These are phyloP conservation scores for Mythimna ferrago DNA, from an alignment of 2,888 invertebrate genomes.

Conservation along the genomic window DNA sequence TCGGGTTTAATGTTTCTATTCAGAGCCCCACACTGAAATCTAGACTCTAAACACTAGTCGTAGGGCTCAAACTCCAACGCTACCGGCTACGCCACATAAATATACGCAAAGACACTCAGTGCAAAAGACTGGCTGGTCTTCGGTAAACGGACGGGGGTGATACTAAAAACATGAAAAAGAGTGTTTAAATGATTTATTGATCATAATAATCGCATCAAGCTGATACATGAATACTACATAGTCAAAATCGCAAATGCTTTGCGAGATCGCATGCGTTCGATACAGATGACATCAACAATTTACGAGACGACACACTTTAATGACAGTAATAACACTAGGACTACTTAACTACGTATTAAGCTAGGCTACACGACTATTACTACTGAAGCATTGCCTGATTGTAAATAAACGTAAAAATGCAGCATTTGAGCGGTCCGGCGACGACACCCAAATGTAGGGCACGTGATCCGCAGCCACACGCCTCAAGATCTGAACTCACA, in stretches of 20 bases:
- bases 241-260: constrained; percentile 70
- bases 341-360: constrained; percentile 57
- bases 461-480: constrained; percentile 84
- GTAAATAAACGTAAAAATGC: constrained; percentile 81
- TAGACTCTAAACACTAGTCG: constrained; percentile 71
- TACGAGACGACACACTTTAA: constrained; percentile 70
- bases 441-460: constrained; percentile 86
- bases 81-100: constrained; percentile 70
- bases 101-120: constrained; percentile 72
- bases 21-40: constrained; percentile 63
- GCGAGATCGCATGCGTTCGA: constrained; percentile 77
- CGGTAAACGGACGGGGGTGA: constrained; percentile 68
- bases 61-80: constrained; percentile 74
- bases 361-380: constrained; percentile 66
- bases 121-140: constrained; percentile 68
- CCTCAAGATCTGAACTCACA: constrained; percentile 85
- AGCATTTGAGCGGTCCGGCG: constrained; percentile 82
- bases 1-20: constrained; percentile 84
- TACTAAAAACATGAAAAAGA: constrained; percentile 66
- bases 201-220: constrained; percentile 60
- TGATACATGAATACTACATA: constrained; percentile 54
- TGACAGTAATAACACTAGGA: constrained; percentile 61
- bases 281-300: constrained; percentile 73
- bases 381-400: constrained; percentile 81
- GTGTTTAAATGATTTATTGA: constrained; percentile 63